Evolutionary conservation across 1,140 invertebrate species (phyloP).

Genomic region (Drosophila tsacasi): DNA sequence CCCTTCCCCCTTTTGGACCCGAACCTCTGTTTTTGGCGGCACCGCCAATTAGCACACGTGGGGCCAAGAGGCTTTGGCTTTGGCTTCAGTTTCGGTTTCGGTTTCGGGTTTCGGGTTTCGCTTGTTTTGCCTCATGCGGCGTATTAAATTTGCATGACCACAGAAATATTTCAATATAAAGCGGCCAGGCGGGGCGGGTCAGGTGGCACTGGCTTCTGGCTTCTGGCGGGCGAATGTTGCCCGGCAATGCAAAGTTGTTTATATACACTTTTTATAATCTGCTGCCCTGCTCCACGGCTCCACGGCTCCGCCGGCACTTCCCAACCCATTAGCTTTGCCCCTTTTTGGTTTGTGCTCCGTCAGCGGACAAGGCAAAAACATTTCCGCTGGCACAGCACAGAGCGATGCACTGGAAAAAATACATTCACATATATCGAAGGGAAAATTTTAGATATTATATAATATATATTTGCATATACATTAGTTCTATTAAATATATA

Average conservation of each 20-base stretch:
- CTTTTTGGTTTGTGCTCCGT: constrained; percentile 54
- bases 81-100: constrained; percentile 38
- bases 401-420: constrained; percentile 5
- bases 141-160: constrained; percentile 62
- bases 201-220: neutral
- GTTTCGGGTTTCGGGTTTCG: constrained; percentile 54
- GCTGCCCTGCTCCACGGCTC: neutral
- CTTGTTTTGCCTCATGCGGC: constrained; percentile 48
- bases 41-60: constrained; percentile 65
- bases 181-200: constrained; percentile 7
- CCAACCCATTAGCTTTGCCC: constrained; percentile 37
- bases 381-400: constrained; percentile 59
- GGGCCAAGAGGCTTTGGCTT: constrained; percentile 53
- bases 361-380: constrained; percentile 58
- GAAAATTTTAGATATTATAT: too few species aligned
- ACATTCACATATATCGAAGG: too few species aligned
- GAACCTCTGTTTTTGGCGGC: constrained; percentile 25
- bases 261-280: constrained; percentile 50
- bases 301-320: constrained; percentile 7
- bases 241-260: constrained; percentile 45
- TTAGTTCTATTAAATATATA: too few species aligned
- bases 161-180: constrained; percentile 66
- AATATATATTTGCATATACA: too few species aligned
- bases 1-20: neutral
- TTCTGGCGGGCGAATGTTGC: constrained; percentile 13